Conservation (phyloP, 2,797 vertebrate genomes). For the Enoplosus armatus region DNA sequence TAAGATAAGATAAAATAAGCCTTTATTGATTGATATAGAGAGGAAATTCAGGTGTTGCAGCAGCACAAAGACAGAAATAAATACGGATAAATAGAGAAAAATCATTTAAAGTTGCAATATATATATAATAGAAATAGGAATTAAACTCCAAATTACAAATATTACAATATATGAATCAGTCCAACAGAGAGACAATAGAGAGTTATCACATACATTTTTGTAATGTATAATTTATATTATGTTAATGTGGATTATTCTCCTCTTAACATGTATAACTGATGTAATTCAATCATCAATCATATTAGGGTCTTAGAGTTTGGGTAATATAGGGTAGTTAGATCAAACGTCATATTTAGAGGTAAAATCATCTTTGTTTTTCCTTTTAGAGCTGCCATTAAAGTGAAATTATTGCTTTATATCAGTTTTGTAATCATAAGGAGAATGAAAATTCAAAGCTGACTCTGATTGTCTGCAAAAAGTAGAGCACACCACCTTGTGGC, state of each 20-base stretch:
- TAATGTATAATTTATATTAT: not conserved
- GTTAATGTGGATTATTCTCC: not conserved
- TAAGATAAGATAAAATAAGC: too few relatives aligned
- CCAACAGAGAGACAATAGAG: too few relatives aligned
- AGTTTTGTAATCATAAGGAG: not conserved
- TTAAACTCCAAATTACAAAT: too few relatives aligned
- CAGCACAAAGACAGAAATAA: too few relatives aligned
- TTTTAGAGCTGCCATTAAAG: not conserved
- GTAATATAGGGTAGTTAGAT: not conserved
- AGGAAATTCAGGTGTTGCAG: too few relatives aligned
- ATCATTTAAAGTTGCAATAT: too few relatives aligned
- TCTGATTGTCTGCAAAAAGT: not conserved
- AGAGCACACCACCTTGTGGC: slow-evolving; percentile 23
- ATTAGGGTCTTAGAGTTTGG: not conserved
- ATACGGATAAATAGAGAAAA: too few relatives aligned
- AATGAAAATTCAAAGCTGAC: not conserved
- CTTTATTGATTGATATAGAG: too few relatives aligned
- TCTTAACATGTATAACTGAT: not conserved
- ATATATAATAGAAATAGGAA: too few relatives aligned
- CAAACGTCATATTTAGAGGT: not conserved
- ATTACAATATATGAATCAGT: too few relatives aligned
- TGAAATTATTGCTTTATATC: not conserved
- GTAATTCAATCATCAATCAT: not conserved
- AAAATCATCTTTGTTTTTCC: not conserved
- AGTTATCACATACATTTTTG: not conserved